Conservation (phyloP, 2,797 vertebrate genomes). For the Masticophis lateralis region DNA sequence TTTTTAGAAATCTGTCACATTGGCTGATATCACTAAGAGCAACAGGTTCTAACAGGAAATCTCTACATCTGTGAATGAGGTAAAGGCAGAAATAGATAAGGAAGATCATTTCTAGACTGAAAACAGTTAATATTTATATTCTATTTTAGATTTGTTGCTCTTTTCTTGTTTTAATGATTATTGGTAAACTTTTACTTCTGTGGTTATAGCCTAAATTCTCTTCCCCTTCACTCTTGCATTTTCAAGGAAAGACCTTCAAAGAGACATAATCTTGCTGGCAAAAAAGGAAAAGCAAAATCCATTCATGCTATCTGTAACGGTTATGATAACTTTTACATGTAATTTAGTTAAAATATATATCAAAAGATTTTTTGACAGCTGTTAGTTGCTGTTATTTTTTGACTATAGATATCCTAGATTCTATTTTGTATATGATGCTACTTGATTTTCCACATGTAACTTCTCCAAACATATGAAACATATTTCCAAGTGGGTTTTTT, state of each 20-base stretch:
- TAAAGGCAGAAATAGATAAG: neutral
- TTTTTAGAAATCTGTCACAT: neutral
- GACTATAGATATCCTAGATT: neutral
- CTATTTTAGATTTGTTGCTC: neutral
- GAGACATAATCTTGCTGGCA: neutral
- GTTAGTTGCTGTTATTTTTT: neutral
- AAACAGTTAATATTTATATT: neutral
- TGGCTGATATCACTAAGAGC: neutral
- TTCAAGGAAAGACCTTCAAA: neutral
- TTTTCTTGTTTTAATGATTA: neutral
- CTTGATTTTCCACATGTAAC: neutral
- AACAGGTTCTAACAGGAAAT: neutral
- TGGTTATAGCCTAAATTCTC: neutral
- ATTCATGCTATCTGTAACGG: neutral
- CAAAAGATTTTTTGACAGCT: neutral
- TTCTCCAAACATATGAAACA: neutral
- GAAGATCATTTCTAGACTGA: neutral
- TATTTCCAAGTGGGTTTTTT: neutral
- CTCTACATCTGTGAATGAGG: neutral
- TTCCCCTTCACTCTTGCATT: neutral
- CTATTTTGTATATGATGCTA: neutral
- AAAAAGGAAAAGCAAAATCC: neutral
- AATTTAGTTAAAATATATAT: neutral
- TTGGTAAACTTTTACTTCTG: neutral
- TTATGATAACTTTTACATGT: neutral